Evolutionary conservation across 2,888 invertebrate species (phyloP).

Genomic region (Seladonia tumulorum): DNA sequence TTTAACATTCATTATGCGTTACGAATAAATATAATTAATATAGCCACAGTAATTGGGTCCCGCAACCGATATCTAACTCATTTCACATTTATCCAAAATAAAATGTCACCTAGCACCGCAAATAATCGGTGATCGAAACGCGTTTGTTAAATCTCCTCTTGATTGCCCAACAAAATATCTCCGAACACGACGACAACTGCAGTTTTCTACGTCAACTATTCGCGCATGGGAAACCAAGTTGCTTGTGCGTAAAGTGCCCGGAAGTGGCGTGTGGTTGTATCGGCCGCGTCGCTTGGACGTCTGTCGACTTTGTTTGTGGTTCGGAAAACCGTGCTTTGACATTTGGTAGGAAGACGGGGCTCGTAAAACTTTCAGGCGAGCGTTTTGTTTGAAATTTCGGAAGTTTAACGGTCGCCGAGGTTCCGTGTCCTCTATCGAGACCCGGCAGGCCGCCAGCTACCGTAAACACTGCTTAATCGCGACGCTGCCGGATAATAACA

Average conservation of each 20-base stretch:
- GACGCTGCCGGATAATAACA: slow-evolving; percentile 17
- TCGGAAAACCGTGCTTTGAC: slow-evolving; percentile 36
- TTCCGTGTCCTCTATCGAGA: slow-evolving; percentile 31
- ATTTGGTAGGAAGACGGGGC: slow-evolving; percentile 38
- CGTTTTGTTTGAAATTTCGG: slow-evolving; percentile 51
- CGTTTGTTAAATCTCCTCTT: neutral
- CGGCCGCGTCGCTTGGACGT: slow-evolving; percentile 17
- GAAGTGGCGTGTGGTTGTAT: slow-evolving; percentile 15
- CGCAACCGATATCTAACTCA: no score
- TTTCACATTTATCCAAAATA: neutral
- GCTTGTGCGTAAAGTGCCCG: slow-evolving; percentile 18
- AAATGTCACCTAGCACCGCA: neutral
- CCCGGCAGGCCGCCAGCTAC: neutral
- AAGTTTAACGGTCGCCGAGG: slow-evolving; percentile 53
- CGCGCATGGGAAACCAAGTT: neutral
- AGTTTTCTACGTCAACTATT: neutral
- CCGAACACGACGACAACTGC: slow-evolving; percentile 13
- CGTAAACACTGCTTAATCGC: slow-evolving; percentile 49
- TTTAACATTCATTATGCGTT: no score
- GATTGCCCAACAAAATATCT: neutral
- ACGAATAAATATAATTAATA: no score
- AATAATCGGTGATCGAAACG: neutral
- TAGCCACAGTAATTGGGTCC: no score
- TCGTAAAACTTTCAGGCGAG: slow-evolving; percentile 52
- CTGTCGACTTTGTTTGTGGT: slow-evolving; percentile 35